phyloP scores from a whole-genome alignment of 2,888 invertebrate genomes.

The Penaeus monodon region DNA sequence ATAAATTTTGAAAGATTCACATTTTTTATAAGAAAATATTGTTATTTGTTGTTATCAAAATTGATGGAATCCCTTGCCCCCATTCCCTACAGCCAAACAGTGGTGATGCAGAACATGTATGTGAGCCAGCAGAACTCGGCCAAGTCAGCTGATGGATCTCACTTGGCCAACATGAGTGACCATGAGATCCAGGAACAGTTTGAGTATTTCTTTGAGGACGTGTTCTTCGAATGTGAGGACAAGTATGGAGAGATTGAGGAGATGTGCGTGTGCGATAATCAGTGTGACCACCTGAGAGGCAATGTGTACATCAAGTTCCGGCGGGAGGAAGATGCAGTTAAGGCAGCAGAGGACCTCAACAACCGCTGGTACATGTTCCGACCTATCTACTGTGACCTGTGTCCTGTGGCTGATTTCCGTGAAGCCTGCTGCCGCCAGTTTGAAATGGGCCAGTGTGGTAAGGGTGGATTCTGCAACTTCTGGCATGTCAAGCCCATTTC shows the following conservation, averaged over 20 bases:
- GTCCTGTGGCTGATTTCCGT: slow-evolving; percentile 75
- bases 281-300: slow-evolving; percentile 75
- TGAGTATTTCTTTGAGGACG: slow-evolving; percentile 75
- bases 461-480: slow-evolving; percentile 65
- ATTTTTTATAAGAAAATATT: no score
- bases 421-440: slow-evolving; percentile 76
- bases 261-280: slow-evolving; percentile 76
- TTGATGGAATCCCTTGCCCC: no score
- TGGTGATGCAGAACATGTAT: slow-evolving; percentile 74
- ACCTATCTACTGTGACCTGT: slow-evolving; percentile 74
- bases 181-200: slow-evolving; percentile 74
- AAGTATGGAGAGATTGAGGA: slow-evolving; percentile 76
- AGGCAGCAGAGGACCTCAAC: slow-evolving; percentile 73
- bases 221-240: slow-evolving; percentile 74
- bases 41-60: no score
- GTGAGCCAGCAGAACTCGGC: slow-evolving; percentile 74
- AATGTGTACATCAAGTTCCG: slow-evolving; percentile 76
- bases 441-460: slow-evolving; percentile 70
- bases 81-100: slow-evolving; percentile 72
- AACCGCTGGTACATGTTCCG: slow-evolving; percentile 75
- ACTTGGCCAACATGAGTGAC: slow-evolving; percentile 68
- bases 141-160: slow-evolving; percentile 72
- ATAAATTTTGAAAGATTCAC: no score
- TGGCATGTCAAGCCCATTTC: slow-evolving; percentile 65
- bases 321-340: slow-evolving; percentile 75